Evolutionary conservation across 1,140 invertebrate genomes (phyloP).

Genomic region (Macrobrachium nipponense): DNA sequence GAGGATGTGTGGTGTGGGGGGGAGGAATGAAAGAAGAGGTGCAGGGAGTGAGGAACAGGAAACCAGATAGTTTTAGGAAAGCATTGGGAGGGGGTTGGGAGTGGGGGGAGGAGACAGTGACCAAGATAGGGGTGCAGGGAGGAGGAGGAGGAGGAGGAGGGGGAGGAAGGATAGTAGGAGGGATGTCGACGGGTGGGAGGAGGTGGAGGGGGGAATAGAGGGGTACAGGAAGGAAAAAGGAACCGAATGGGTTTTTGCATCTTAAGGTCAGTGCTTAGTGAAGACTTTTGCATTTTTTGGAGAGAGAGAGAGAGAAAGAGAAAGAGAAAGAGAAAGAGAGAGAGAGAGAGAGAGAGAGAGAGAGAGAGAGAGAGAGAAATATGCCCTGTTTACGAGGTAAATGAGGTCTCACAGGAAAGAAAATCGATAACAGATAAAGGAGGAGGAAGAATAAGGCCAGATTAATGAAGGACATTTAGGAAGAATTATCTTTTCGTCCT

Average conservation of each 20-base stretch:
- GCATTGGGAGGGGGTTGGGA: not conserved
- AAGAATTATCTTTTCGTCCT: no score
- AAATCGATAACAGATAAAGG: not conserved
- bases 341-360: conserved; percentile 18
- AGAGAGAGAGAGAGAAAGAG: not conserved
- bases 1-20: not conserved
- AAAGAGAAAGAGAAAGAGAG: conserved; percentile 7
- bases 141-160: not conserved
- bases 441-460: not conserved
- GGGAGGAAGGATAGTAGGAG: not conserved
- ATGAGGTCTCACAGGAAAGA: not conserved
- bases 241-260: not conserved
- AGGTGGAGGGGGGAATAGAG: conserved; percentile 10
- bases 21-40: not conserved
- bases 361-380: conserved; percentile 18
- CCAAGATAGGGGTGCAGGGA: not conserved
- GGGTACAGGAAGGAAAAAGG: not conserved
- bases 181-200: conserved; percentile 1
- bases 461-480: no score
- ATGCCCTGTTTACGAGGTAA: not conserved
- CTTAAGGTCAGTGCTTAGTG: no score
- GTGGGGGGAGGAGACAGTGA: not conserved
- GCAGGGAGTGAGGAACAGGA: not conserved
- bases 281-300: no score
- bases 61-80: not conserved